Conservation (phyloP, 2,797 vertebrate species). For the Phaenicophaeus curvirostris region DNA sequence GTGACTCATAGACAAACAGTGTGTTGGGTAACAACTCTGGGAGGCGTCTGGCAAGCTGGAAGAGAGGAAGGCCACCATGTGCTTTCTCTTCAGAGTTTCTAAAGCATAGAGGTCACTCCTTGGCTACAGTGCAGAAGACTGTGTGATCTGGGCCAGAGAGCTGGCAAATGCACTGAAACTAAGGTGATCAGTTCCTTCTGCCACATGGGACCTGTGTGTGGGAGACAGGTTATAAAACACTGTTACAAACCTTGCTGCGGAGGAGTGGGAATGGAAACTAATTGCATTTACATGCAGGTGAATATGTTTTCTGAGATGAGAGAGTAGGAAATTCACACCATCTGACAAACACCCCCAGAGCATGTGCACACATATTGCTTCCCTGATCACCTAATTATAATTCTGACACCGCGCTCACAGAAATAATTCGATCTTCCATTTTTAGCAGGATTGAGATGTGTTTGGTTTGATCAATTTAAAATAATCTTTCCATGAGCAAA, state of each 20-base stretch:
- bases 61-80: neutral
- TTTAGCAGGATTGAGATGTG: neutral
- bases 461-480: neutral
- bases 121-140: neutral
- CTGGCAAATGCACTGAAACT: neutral
- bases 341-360: constrained; percentile 33
- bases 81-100: neutral
- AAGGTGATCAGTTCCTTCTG: neutral
- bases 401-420: neutral
- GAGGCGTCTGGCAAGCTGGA: neutral
- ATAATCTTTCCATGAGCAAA: neutral
- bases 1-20: neutral
- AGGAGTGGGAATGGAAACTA: constrained; percentile 25
- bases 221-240: neutral
- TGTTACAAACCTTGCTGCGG: neutral
- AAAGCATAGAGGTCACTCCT: neutral
- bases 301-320: constrained; percentile 19
- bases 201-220: neutral
- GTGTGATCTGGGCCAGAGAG: neutral
- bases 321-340: neutral
- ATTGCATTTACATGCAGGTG: constrained; percentile 29
- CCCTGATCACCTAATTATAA: neutral
- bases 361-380: neutral
- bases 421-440: neutral
- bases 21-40: neutral